Percentiles rank a stretch among this genome's conserved stretches.
Evolutionary conservation across 2,113 vertebrate species (phyloP).

Genomic region (Alosa alosa): DNA sequence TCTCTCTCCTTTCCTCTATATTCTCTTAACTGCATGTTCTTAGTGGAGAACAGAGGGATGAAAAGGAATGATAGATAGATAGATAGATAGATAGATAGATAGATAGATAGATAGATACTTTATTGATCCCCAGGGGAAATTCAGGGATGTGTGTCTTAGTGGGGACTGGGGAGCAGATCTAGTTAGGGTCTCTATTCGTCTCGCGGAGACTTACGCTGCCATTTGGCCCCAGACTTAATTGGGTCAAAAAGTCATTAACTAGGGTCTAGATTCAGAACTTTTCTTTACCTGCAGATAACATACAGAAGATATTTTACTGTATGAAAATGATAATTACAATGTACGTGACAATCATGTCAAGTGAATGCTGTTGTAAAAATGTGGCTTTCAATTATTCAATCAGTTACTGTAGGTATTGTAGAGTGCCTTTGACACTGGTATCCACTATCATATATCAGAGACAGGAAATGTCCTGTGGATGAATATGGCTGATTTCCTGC

Average conservation of each 20-base stretch:
- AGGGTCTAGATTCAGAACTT: too few species aligned
- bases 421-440: too few species aligned
- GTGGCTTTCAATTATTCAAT: neutral
- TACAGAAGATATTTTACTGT: neutral
- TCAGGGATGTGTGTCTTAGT: neutral
- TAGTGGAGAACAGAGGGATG: neutral
- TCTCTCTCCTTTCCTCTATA: neutral
- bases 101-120: too few species aligned
- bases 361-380: neutral
- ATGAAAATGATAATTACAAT: neutral
- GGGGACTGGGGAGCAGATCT: neutral
- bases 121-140: too few species aligned
- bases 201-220: neutral
- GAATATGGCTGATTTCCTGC: too few species aligned
- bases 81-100: too few species aligned
- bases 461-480: too few species aligned
- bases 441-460: too few species aligned
- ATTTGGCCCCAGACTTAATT: neutral
- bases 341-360: too few species aligned
- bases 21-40: neutral
- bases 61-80: too few species aligned
- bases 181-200: neutral
- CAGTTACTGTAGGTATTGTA: neutral
- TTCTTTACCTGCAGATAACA: too few species aligned
- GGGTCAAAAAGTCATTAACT: neutral